Conservation (phyloP, 2,797 vertebrate species). For the Acestrorhynchus altus region DNA sequence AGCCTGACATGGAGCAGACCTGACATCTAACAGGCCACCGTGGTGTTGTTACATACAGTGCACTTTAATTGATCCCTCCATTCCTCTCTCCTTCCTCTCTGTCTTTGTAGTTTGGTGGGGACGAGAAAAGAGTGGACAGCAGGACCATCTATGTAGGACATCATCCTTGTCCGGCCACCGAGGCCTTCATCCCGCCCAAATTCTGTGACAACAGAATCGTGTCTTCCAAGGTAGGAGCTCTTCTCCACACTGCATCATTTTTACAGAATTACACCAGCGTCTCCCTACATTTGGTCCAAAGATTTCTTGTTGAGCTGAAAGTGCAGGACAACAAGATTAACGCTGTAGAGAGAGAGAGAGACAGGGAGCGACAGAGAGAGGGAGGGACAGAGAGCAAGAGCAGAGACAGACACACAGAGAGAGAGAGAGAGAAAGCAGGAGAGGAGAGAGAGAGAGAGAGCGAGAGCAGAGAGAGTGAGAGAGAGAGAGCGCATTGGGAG, state of each 20-base stretch:
- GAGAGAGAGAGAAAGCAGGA: constrained; percentile 7
- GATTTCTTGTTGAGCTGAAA: no score
- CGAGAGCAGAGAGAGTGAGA: constrained; percentile 14
- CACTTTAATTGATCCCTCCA: constrained; percentile 23
- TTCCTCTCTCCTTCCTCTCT: not conserved
- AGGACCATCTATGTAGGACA: constrained; percentile 91
- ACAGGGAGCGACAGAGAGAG: no score
- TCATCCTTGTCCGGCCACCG: constrained; percentile 76
- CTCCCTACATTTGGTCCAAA: no score
- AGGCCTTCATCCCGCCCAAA: constrained; percentile 87
- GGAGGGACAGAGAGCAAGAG: constrained; percentile 9
- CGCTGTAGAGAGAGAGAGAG: constrained; percentile 7
- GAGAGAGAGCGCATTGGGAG: constrained; percentile 14
- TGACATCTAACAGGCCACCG: constrained; percentile 26
- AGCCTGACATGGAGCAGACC: constrained; percentile 29
- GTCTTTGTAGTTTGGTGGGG: constrained; percentile 71
- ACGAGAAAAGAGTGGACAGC: constrained; percentile 89
- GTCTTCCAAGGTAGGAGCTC: constrained; percentile 91
- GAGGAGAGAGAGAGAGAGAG: constrained; percentile 1
- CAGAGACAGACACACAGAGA: constrained; percentile 21
- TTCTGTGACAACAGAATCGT: constrained; percentile 97
- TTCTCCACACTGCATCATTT: not conserved
- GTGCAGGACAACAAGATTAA: not conserved
- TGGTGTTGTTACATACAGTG: constrained; percentile 5
- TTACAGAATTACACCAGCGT: no score